These are phyloP conservation scores for Cephus pulcher DNA, from an alignment of 2,888 invertebrate species.

Conservation along the genomic window DNA sequence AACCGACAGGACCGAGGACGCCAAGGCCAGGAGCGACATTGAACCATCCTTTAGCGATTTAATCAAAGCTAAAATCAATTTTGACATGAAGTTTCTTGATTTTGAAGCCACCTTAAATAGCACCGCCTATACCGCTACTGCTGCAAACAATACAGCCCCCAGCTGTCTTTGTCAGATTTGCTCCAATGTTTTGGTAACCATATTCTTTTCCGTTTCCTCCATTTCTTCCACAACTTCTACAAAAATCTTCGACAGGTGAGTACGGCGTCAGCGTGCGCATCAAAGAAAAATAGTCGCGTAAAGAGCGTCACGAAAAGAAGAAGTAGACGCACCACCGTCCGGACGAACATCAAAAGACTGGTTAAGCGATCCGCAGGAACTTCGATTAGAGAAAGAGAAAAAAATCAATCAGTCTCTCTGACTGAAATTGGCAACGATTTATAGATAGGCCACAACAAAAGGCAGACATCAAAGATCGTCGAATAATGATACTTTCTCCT, in stretches of 20 bases:
- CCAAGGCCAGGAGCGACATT: conserved; percentile 19
- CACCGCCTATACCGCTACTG: neutral
- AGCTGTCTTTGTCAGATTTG: conserved; percentile 47
- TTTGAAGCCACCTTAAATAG: conserved; percentile 46
- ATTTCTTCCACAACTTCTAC: too few relatives aligned
- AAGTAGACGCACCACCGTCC: conserved; percentile 6
- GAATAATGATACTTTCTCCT: too few relatives aligned
- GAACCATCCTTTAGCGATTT: conserved; percentile 46
- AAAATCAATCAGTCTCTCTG: conserved; percentile 25
- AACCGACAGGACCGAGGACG: conserved; percentile 9
- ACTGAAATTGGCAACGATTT: conserved; percentile 18
- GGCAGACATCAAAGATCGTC: too few relatives aligned
- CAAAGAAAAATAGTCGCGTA: too few relatives aligned
- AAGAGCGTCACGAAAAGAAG: conserved; percentile 12
- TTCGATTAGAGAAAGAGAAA: conserved; percentile 23
- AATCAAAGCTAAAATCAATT: conserved; percentile 54
- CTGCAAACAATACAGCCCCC: conserved; percentile 12
- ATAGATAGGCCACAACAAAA: too few relatives aligned
- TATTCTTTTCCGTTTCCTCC: neutral
- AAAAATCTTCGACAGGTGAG: too few relatives aligned
- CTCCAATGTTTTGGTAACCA: conserved; percentile 42
- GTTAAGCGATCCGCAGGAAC: conserved; percentile 25
- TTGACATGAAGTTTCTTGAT: conserved; percentile 53
- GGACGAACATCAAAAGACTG: conserved; percentile 28
- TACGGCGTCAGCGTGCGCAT: too few relatives aligned